These are phyloP conservation scores for Andrena bicolor DNA, from an alignment of 2,888 invertebrate species.

Conservation along the genomic window DNA sequence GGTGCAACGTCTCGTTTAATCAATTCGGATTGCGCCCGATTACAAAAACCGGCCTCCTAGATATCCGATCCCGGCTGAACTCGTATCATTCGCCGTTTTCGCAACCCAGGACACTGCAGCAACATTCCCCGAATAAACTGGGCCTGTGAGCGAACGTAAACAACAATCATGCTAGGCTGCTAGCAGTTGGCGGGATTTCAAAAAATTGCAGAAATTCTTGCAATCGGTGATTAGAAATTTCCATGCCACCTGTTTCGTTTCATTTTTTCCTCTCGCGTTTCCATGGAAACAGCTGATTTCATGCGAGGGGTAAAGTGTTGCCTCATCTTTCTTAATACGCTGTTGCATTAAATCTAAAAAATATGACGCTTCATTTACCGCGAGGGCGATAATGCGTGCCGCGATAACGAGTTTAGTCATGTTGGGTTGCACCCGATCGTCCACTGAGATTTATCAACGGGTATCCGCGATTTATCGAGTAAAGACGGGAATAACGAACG, in stretches of 20 bases:
- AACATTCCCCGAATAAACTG: slow-evolving; percentile 12
- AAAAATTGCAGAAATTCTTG: neutral
- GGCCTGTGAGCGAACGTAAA: neutral
- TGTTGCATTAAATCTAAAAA: neutral
- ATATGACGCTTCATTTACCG: slow-evolving; percentile 13
- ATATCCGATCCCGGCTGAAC: slow-evolving; percentile 49
- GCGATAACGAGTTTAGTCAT: slow-evolving; percentile 25
- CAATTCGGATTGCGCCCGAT: slow-evolving; percentile 59
- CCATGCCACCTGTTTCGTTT: neutral
- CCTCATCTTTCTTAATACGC: neutral
- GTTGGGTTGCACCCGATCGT: slow-evolving; percentile 26
- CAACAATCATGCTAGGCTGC: slow-evolving; percentile 6
- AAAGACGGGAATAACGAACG: neutral
- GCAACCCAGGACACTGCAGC: slow-evolving; percentile 14
- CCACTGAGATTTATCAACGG: slow-evolving; percentile 5
- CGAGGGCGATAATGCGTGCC: slow-evolving; percentile 19
- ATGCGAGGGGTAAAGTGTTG: neutral
- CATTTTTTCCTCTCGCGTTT: neutral
- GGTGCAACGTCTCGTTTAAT: slow-evolving; percentile 57
- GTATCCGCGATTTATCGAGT: neutral
- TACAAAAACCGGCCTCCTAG: slow-evolving; percentile 52
- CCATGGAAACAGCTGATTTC: neutral
- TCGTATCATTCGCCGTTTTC: slow-evolving; percentile 47
- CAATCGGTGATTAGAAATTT: neutral
- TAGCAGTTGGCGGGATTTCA: neutral